phyloP scores from a whole-genome alignment of 2,113 vertebrate species.

The Furnarius figulus region DNA sequence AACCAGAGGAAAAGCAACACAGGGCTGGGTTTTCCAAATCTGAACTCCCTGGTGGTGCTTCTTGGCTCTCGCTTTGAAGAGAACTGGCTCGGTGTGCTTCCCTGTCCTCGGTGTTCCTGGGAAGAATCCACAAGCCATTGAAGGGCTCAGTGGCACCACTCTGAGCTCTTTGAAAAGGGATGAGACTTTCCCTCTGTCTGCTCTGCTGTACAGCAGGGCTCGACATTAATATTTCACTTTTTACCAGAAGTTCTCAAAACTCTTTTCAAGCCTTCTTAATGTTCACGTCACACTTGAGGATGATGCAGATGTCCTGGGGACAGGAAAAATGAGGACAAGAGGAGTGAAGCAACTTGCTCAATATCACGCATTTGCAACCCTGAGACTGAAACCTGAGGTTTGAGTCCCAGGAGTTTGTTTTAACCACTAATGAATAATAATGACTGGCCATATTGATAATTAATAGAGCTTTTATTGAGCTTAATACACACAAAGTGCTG shows the following conservation, averaged over 20 bases:
- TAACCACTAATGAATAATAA: slow-evolving; percentile 34
- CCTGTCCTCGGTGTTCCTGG: neutral
- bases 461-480: neutral
- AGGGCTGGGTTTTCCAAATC: slow-evolving; percentile 18
- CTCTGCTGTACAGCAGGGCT: neutral
- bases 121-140: neutral
- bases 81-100: neutral
- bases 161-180: neutral
- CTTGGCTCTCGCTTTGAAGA: neutral
- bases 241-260: neutral
- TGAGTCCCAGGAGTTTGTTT: neutral
- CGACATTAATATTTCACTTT: neutral
- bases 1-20: neutral
- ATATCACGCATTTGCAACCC: neutral
- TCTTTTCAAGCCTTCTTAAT: slow-evolving; percentile 19
- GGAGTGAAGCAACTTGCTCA: neutral
- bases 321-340: neutral
- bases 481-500: neutral
- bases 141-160: neutral
- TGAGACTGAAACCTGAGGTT: neutral
- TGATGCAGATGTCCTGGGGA: neutral
- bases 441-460: slow-evolving; percentile 1
- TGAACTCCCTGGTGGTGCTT: neutral
- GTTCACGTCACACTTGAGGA: slow-evolving; percentile 10
- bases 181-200: neutral